Base-by-base conservation (phyloP, 2,797 vertebrate species). In the Sebastes flavidus region DNA sequence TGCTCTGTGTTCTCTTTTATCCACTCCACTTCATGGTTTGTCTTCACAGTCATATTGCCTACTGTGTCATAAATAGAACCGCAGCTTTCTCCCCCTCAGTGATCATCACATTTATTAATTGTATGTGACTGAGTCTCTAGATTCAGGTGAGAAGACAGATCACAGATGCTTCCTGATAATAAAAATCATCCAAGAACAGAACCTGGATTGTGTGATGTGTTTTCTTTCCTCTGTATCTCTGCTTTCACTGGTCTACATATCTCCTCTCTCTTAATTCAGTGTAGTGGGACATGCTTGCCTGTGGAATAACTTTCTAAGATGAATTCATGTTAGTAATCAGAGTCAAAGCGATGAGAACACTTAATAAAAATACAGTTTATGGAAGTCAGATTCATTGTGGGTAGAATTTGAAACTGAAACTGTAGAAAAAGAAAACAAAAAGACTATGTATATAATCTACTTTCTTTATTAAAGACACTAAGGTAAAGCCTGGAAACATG, bases 131-230 rank as follows among this genome's bases (percentile, higher is more conserved):
- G n/a, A 61, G 22, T 16, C 10, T 24, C 27, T 52, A 49, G 32
- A 60, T 16, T 76, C 46, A 73, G 55, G 29, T 65, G 65, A 84
- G n/a, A 27, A 52, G 65, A 65, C 54, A 22, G n/a, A n/a, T 30
- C 2, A 6, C 30, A 75, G 11, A 24, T 38, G 52, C 4, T 25
- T 38, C 20, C 30, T 18, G 32, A 13, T 46, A 16, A 36, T 20
- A 77, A 54, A 55, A 55, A 52, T 18, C 18, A 14, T n/a, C 8
- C 5, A 16, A 20, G 49, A 30, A 63, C 27, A 78, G 30, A 65
- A 30, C 7, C 52, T 8, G 42, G n/a, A n/a, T 5, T 27, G 27
- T 62, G 20, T 24, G 18, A 30, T 46, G 13, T 11, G 24, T 58
- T 75, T 38, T 11, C 18, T 56, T n/a, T 42, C 24, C 2, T n/a